Percentiles rank a stretch among this genome's conserved stretches.
These are phyloP conservation scores for Phalacrocorax brasilianus DNA, from an alignment of 2,113 vertebrate genomes.

Conservation along the genomic window DNA sequence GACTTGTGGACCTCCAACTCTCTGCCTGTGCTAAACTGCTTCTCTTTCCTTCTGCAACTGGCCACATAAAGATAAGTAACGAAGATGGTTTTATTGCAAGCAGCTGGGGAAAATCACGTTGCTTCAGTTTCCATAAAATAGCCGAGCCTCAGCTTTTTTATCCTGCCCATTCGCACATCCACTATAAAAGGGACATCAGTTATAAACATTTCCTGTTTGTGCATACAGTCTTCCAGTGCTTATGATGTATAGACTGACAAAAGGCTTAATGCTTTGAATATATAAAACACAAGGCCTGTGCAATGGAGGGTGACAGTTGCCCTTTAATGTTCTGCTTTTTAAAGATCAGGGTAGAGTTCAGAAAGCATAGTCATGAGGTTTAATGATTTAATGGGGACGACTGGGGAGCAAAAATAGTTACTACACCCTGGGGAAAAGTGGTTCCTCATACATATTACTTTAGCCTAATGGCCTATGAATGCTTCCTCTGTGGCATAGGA, in stretches of 20 bases:
- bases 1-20: not conserved
- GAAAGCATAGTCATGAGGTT: constrained; percentile 87
- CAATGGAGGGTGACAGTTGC: constrained; percentile 82
- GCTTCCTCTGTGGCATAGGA: constrained; percentile 72
- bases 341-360: constrained; percentile 92
- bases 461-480: constrained; percentile 82
- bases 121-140: constrained; percentile 63
- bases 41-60: not conserved
- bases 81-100: constrained; percentile 61
- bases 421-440: constrained; percentile 84
- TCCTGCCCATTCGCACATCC: constrained; percentile 58
- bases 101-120: constrained; percentile 63
- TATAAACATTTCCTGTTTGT: constrained; percentile 68
- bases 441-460: constrained; percentile 86
- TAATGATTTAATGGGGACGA: constrained; percentile 93
- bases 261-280: constrained; percentile 84
- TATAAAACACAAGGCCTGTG: constrained; percentile 81
- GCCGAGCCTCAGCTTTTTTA: constrained; percentile 56
- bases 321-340: constrained; percentile 88
- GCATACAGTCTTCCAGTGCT: constrained; percentile 54
- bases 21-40: not conserved
- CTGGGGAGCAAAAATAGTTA: constrained; percentile 87
- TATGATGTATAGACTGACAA: constrained; percentile 86
- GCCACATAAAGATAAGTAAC: constrained; percentile 64
- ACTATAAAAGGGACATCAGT: constrained; percentile 63